Percentiles rank a stretch among this genome's conserved stretches.
Conservation (phyloP, 1,140 invertebrate species). For the Brachionus calyciflorus region DNA sequence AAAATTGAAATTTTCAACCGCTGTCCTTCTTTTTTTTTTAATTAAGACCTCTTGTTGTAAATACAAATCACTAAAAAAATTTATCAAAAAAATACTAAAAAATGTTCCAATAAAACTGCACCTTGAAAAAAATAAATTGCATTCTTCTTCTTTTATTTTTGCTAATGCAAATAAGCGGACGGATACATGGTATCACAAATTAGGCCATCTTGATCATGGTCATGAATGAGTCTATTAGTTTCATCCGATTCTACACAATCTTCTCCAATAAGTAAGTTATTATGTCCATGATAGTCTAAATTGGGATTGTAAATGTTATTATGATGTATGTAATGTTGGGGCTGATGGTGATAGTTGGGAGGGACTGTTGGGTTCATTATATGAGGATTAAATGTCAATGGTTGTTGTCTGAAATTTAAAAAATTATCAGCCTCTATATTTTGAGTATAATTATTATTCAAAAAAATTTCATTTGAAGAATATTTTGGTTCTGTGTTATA, state of each 20-base stretch:
- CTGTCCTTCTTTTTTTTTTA: not conserved
- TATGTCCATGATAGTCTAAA: not conserved
- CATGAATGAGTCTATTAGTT: not conserved
- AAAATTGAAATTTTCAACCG: slow-evolving; percentile 22
- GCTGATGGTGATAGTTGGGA: not conserved
- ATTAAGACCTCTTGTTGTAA: not conserved
- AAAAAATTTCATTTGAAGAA: not conserved
- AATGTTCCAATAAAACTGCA: not conserved
- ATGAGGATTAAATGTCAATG: not conserved
- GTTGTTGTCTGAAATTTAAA: slow-evolving; percentile 2
- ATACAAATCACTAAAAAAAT: not conserved
- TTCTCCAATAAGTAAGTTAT: not conserved
- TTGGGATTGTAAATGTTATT: not conserved
- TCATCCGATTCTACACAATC: not conserved
- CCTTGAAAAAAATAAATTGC: too few species aligned
- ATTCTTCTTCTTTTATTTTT: not conserved
- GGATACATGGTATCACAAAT: slow-evolving; percentile 13
- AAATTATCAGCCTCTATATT: not conserved
- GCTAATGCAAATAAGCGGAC: not conserved
- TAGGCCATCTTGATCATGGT: not conserved
- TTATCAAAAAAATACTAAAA: too few species aligned
- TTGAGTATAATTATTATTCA: not conserved
- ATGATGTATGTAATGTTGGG: not conserved
- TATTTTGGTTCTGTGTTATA: slow-evolving; percentile 6
- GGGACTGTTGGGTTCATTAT: not conserved